Percentiles rank a stretch among this genome's conserved stretches.
phyloP scores from a whole-genome alignment of 2,888 invertebrate genomes.

The Autographa pulchrina region DNA sequence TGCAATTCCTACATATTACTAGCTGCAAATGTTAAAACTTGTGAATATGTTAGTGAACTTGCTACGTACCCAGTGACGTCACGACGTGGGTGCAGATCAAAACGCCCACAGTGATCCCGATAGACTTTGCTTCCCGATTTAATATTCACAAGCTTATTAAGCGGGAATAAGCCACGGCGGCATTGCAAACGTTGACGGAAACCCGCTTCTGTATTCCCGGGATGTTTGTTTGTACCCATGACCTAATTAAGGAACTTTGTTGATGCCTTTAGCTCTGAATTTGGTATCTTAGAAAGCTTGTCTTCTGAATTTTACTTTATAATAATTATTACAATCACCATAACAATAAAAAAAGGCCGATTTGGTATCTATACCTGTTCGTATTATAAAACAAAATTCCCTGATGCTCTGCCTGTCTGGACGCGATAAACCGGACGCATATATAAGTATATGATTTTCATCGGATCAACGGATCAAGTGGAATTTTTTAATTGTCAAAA shows the following conservation, averaged over 20 bases:
- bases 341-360: too few species aligned
- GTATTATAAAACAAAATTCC: too few species aligned
- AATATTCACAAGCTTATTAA: constrained; percentile 40
- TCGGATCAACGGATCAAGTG: too few species aligned
- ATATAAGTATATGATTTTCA: too few species aligned
- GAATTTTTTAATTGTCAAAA: too few species aligned
- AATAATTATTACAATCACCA: too few species aligned
- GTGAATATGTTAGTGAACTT: background rate
- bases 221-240: constrained; percentile 29
- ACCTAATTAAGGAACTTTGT: constrained; percentile 35
- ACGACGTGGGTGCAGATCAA: constrained; percentile 11
- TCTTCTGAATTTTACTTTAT: too few species aligned
- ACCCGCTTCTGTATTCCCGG: constrained; percentile 43
- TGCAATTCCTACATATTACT: too few species aligned
- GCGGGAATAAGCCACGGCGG: constrained; percentile 36
- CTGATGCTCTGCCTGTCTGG: too few species aligned
- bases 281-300: background rate
- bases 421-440: too few species aligned
- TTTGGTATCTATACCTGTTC: too few species aligned
- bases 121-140: constrained; percentile 20
- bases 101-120: constrained; percentile 29
- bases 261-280: constrained; percentile 15
- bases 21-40: too few species aligned
- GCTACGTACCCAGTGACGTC: background rate
- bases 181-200: constrained; percentile 23